Evolutionary conservation across 2,888 invertebrate species (phyloP), one percentile per base, ranked within the genome.

Genomic region (Selenia dentaria): DNA sequence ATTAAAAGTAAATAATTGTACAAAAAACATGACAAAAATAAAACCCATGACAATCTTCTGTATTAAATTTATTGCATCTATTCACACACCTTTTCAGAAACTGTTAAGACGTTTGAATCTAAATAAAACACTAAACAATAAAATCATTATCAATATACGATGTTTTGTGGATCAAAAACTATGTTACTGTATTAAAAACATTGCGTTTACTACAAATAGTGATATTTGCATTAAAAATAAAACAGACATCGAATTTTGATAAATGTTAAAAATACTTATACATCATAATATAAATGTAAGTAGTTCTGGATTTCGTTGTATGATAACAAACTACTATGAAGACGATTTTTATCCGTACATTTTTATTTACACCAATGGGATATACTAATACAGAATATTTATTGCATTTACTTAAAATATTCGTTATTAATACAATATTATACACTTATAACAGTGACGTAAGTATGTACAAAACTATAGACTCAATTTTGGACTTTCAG

Each of bases 61-160:
- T 89, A 89, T 88, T 88, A 86, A 90, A 85, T 90, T 89, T 91
- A 91, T 91, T 91, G 88, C 89, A 90, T 88, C 90, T 91, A 91
- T 90, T 92, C 93, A 86, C 93, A 93, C 93, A 93, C 83, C 84
- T 88, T 84, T 79, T 72, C 73, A 74, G 70, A 78, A 80, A 81
- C 78, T 77, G 76, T 78, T 75, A 73, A 76, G 79, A 88, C 74
- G 72, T 80, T 72, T 70, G 71, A 75, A 79, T 71, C 74, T 74
- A 42, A 77, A 78, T 69, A 74, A 74, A 75, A 67, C 55, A 75
- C 70, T 73, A 73, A 76, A 51, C 36, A 28, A 50, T 13, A 55
- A 22, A 22, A 22, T 22, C 2, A 57, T 38, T 39, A 50, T 37
- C 39, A 44, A 16, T 16, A 16, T 16, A 26, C 12, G 12, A 35